phyloP scores from a whole-genome alignment of 2,888 invertebrate species.

The Keiferia lycopersicella region DNA sequence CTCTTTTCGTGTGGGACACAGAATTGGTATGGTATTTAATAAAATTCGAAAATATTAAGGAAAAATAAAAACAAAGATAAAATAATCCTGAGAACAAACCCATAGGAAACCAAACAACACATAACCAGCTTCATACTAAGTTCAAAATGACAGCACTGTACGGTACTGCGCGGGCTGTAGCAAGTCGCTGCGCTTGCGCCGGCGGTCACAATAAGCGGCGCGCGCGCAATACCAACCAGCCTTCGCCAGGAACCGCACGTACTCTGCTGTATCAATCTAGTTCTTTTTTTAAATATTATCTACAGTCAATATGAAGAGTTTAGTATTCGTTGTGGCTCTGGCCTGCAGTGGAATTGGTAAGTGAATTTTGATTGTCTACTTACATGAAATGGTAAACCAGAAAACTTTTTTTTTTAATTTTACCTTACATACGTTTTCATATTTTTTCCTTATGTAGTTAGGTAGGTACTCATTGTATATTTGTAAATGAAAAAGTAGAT shows the following conservation, averaged over 20 bases:
- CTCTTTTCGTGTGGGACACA: too few relatives aligned
- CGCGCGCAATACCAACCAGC: conserved; percentile 67
- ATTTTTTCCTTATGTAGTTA: not conserved
- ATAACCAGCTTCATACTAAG: too few relatives aligned
- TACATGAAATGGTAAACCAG: not conserved
- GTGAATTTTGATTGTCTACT: conserved; percentile 37
- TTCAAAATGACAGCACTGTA: conserved; percentile 36
- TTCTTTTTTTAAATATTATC: not conserved
- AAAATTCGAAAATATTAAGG: too few relatives aligned
- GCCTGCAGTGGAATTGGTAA: conserved; percentile 64
- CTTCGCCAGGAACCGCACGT: conserved; percentile 70
- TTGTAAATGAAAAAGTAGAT: too few relatives aligned
- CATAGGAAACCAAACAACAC: too few relatives aligned
- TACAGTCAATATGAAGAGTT: conserved; percentile 58
- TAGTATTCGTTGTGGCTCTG: conserved; percentile 54
- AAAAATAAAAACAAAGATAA: too few relatives aligned
- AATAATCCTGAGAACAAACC: too few relatives aligned
- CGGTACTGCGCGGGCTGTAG: conserved; percentile 46
- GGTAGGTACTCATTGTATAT: too few relatives aligned
- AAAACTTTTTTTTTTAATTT: not conserved
- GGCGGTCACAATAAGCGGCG: conserved; percentile 49
- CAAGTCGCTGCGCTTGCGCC: conserved; percentile 47
- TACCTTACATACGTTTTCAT: too few relatives aligned
- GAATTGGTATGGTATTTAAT: too few relatives aligned
- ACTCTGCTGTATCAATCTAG: conserved; percentile 31